Base-by-base conservation (phyloP, 1,140 invertebrate genomes). In the Habropoda laboriosa region DNA sequence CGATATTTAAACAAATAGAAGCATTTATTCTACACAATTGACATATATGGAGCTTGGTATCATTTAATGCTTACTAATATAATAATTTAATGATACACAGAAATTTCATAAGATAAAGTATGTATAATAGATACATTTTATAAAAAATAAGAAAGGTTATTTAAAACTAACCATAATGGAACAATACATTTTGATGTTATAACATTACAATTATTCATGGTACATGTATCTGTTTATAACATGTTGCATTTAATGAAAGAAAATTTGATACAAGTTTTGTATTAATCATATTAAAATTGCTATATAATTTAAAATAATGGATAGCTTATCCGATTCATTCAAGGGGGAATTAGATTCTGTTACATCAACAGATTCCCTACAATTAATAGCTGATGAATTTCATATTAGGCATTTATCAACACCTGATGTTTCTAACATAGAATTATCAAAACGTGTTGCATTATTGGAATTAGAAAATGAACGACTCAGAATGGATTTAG, bases 391-490 rank as follows among this genome's bases (percentile, higher is more conserved):
- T 0, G 87, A 89, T 63, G 88, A 90, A 35, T 89, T 90, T 53
- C 76, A 75, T 35, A 63, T 88, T 8, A 73, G 73, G 51, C 89
- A 89, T 55, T 24, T 84, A 2, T 84, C 84, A 21, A 88, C 81
- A 13, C 86, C 88, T 2, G 86, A 90, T 66, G 79, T 87, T 24
- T 86, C 85, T 10, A 89, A 84, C 35, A 71, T 64, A 47, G 88
- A 89, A 35, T 63, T 90, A 24, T 86, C 78, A 3, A 89, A 90
- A 42, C 74, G 85, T 16, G 42, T 89, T 21, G 82, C 85, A 18
- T 67, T 79, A 12, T 40, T 91, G 12, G 89, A 90, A 68, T 51
- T 89, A 51, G 90, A 89, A 55, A 90, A 89, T 38, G 89, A 91
- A 18, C 80, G 87, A 10, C 79, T 91, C 4, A 61, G 85, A 35